Evolutionary conservation across 2,797 vertebrate genomes (phyloP), one percentile per base, ranked within the genome.

Genomic region (Odontamblyopus lacepedii): DNA sequence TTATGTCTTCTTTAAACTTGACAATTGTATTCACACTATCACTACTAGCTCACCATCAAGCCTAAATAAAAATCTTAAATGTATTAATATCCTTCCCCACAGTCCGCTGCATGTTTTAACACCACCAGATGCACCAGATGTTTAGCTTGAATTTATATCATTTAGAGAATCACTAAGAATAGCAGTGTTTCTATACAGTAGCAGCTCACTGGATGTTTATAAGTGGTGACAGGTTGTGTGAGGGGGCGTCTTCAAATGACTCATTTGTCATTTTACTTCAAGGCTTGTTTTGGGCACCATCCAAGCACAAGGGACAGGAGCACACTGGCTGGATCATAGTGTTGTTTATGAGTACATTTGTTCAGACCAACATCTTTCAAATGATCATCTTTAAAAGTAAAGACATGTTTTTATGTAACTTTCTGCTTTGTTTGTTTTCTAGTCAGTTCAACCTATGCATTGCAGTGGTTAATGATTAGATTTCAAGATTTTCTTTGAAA

Each of bases 251-350:
- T 75, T 90, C 83, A 85, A 83, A 82, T 91, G 87, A 92, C 81
- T 91, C 90, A 92, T 90, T 91, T 89, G 90, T 91, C 89, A 88
- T 92, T 89, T 92, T 84, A 87, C 89, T 91, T 87, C 75, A 79
- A 91, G 88, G 91, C 90, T 78, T 86, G 79, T 89, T 86, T 84
- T 80, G 73, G 85, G 81, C 81, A 76, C 69, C 85, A 82, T 76
- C 80, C 87, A 85, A 85, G 85, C 89, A 77, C 78, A 80, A 90
- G 83, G 70, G 87, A 60, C 74, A 2, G 12, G 83, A 82, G 65
- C 80, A 75, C 78, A 74, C 18, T 84, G 72, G 16, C 69, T 77
- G 78, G 23, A 72, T 72, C 67, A n/a, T 66, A 71, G 72, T 82
- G 70, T 77, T 84, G 80, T 83, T 80, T 77, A 68, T 77, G 67